Percentiles rank a stretch among this genome's conserved stretches.
These are phyloP conservation scores for Amiota communis DNA, from an alignment of 2,888 invertebrate species.

Conservation along the genomic window DNA sequence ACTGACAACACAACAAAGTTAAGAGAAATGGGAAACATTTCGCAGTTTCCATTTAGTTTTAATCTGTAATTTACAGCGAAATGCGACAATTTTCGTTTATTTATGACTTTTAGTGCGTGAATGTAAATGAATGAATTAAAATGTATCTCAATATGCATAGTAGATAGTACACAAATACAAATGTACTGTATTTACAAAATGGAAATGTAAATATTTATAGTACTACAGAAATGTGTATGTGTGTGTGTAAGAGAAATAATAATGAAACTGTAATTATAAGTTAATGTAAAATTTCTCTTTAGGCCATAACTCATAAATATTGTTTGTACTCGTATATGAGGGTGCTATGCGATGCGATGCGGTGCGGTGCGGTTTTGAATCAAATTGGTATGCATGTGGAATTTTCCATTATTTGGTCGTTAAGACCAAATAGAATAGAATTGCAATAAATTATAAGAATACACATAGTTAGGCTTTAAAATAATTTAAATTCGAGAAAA, in stretches of 20 bases:
- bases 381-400: too few relatives aligned
- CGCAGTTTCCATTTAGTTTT: slow-evolving; percentile 30
- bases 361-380: too few relatives aligned
- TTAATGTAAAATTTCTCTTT: not conserved
- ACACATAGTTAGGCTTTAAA: too few relatives aligned
- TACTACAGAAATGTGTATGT: slow-evolving; percentile 17
- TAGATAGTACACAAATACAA: slow-evolving; percentile 7
- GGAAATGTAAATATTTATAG: slow-evolving; percentile 13
- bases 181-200: too few relatives aligned
- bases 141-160: slow-evolving; percentile 42
- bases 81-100: slow-evolving; percentile 49
- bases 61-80: slow-evolving; percentile 64
- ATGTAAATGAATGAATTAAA: slow-evolving; percentile 39
- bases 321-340: too few relatives aligned
- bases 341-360: too few relatives aligned
- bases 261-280: slow-evolving; percentile 7
- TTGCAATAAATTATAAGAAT: too few relatives aligned
- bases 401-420: too few relatives aligned
- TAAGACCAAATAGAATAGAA: too few relatives aligned
- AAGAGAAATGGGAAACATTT: not conserved
- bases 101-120: slow-evolving; percentile 50
- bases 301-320: too few relatives aligned
- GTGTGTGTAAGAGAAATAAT: not conserved
- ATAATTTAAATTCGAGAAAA: too few relatives aligned
- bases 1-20: not conserved